phyloP scores from a whole-genome alignment of 2,113 vertebrate species.

The Anser cygnoides region DNA sequence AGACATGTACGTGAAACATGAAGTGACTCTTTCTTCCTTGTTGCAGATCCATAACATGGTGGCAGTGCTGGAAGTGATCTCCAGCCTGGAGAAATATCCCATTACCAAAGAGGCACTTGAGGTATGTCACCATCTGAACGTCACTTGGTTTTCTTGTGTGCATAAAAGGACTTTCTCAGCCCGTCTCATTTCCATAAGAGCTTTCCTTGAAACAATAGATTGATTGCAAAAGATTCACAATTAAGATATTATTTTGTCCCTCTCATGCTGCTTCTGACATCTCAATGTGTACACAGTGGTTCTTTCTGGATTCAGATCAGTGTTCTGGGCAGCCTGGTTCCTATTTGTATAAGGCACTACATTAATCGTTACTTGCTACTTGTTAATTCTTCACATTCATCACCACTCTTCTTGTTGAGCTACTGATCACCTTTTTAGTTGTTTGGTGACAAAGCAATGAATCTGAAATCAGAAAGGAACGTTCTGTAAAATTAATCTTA shows the following conservation, averaged over 20 bases:
- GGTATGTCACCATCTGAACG: slow-evolving; percentile 74
- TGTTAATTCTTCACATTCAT: not conserved
- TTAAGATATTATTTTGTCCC: slow-evolving; percentile 17
- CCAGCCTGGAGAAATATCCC: slow-evolving; percentile 94
- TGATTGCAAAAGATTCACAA: slow-evolving; percentile 27
- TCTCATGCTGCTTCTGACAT: not conserved
- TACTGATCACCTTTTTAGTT: not conserved
- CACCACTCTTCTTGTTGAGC: not conserved
- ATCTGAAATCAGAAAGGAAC: not conserved
- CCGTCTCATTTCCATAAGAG: not conserved
- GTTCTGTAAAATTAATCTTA: not conserved
- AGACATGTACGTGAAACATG: not conserved
- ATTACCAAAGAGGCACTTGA: slow-evolving; percentile 98
- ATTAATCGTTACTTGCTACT: not conserved
- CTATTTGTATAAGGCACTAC: not conserved
- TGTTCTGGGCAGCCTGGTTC: not conserved
- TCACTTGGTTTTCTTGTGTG: not conserved
- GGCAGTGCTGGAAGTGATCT: slow-evolving; percentile 95
- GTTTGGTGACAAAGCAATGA: not conserved
- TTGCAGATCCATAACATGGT: slow-evolving; percentile 96
- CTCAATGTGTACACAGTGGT: not conserved
- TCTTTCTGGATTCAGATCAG: not conserved
- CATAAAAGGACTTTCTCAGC: not conserved
- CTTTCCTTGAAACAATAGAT: slow-evolving; percentile 12
- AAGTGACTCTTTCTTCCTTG: slow-evolving; percentile 69